Evolutionary conservation across 2,888 invertebrate species (phyloP), one percentile per base, ranked within the genome.

Genomic region (Trilocha varians): DNA sequence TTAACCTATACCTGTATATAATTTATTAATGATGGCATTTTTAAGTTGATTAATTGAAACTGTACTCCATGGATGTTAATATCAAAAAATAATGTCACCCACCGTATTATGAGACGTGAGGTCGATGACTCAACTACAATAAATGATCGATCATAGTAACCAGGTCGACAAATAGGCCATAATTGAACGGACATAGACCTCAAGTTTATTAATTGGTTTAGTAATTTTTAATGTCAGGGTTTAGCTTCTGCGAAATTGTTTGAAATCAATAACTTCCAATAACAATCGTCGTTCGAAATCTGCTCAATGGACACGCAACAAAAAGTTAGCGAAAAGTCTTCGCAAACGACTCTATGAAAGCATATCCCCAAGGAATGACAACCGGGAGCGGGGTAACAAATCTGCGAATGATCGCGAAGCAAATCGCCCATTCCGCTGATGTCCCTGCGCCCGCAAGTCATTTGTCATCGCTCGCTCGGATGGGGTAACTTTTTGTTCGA

Each of bases 401-500:
- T 52, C 52, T 43, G 42, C 41, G 68, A 72, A 70, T 66, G 73
- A 74, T 78, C 68, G 61, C 59, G 62, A 63, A 74, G 73, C 72
- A 78, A 82, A 82, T 79, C 76, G 72, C 56, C 74, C 68, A 65
- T 74, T 74, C 59, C 63, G 53, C 61, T 66, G 72, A 69, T 70
- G 73, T 69, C 65, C 62, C 65, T 47, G 47, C 62, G 57, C 60
- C 59, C 56, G 57, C 57, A 49, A 56, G 60, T 75, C 82, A 77
- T 84, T 84, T 84, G 78, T 84, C 84, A 82, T 84, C 71, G 62
- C 61, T 53, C 57, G 62, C 70, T 72, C 70, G 63, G 74, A 78
- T 75, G 71, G 77, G 74, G 76, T 76, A 76, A 80, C 78, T 82
- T 84, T 84, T 83, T 83, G 69, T 66, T 63, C 74, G 67, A 65